A percentile compares a stretch with the other conserved stretches of the same genome.
Evolutionary conservation across 2,888 invertebrate genomes (phyloP).

Genomic region (Cerceris rybyensis): DNA sequence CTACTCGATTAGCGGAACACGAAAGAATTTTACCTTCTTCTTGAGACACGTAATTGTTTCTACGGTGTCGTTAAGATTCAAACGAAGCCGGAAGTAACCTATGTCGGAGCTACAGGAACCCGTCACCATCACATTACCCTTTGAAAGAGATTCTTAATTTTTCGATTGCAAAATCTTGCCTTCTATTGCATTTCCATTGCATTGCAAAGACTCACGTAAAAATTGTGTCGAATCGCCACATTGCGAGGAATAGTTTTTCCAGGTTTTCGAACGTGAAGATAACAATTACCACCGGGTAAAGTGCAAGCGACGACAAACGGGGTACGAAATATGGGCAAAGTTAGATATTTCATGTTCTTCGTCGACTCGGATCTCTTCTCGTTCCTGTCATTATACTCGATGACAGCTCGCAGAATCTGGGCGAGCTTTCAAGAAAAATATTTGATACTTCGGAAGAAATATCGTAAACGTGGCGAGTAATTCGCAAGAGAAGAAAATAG

Average conservation of each 20-base stretch:
- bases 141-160: not conserved
- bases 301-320: slow-evolving; percentile 82
- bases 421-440: slow-evolving; percentile 60
- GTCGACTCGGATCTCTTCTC: not conserved
- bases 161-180: too few relatives aligned
- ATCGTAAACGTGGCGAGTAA: not conserved
- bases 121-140: slow-evolving; percentile 85
- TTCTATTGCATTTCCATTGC: too few relatives aligned
- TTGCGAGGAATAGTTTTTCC: slow-evolving; percentile 84
- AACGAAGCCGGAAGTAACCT: slow-evolving; percentile 85
- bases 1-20: too few relatives aligned
- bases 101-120: slow-evolving; percentile 82
- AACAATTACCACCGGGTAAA: slow-evolving; percentile 85
- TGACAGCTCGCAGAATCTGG: slow-evolving; percentile 50
- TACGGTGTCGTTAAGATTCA: slow-evolving; percentile 84
- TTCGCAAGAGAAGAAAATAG: too few relatives aligned
- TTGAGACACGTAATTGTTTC: slow-evolving; percentile 86
- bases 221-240: slow-evolving; percentile 79
- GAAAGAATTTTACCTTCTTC: slow-evolving; percentile 79
- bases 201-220: slow-evolving; percentile 56
- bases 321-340: slow-evolving; percentile 77
- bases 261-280: slow-evolving; percentile 84
- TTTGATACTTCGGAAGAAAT: not conserved
- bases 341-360: slow-evolving; percentile 41
- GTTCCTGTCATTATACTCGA: slow-evolving; percentile 38